These are phyloP conservation scores for Drosophila malerkotliana DNA, from an alignment of 1,140 invertebrate species.

Conservation along the genomic window DNA sequence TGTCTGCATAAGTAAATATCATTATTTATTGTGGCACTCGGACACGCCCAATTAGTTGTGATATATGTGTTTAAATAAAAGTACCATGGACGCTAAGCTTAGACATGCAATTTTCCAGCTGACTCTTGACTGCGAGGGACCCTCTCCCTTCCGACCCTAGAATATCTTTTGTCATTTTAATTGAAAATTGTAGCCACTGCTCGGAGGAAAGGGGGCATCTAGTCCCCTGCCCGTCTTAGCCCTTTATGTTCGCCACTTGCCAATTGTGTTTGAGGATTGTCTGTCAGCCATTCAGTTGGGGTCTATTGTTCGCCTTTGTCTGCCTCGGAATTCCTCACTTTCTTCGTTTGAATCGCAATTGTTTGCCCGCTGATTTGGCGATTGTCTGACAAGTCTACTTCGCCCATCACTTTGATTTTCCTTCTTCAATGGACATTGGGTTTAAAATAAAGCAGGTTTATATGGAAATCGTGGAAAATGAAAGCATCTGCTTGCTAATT, in stretches of 20 bases:
- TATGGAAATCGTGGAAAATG: neutral
- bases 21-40: slow-evolving; percentile 46
- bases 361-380: slow-evolving; percentile 39
- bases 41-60: slow-evolving; percentile 62
- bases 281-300: slow-evolving; percentile 26
- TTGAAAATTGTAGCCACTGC: slow-evolving; percentile 58
- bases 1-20: slow-evolving; percentile 37
- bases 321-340: slow-evolving; percentile 13
- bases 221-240: neutral
- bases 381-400: slow-evolving; percentile 25
- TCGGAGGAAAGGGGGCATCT: neutral
- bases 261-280: slow-evolving; percentile 38
- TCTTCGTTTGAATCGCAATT: slow-evolving; percentile 34
- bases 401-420: slow-evolving; percentile 14
- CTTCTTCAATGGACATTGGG: slow-evolving; percentile 8
- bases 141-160: neutral
- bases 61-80: slow-evolving; percentile 35
- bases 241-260: slow-evolving; percentile 27
- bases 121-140: slow-evolving; percentile 13
- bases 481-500: slow-evolving; percentile 2
- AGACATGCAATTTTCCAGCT: slow-evolving; percentile 48
- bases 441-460: neutral
- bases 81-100: slow-evolving; percentile 2
- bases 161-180: slow-evolving; percentile 68
- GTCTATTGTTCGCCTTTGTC: slow-evolving; percentile 47